phyloP scores from a whole-genome alignment of 2,797 vertebrate genomes.

The Toxotes lorentzi region DNA sequence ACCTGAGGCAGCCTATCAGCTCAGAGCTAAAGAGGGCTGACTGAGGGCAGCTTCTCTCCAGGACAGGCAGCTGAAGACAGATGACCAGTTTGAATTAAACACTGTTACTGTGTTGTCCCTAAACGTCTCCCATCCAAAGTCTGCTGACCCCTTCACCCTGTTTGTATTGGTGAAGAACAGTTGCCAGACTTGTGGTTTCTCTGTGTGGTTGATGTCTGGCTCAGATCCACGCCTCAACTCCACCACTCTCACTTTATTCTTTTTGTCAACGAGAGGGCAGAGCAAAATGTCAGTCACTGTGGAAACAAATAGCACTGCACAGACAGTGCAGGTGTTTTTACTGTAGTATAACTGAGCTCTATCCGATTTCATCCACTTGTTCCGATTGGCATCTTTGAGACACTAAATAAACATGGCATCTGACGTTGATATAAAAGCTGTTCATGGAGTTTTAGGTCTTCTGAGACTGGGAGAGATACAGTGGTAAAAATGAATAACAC shows the following conservation, averaged over 20 bases:
- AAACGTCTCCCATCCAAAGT: conserved; percentile 1
- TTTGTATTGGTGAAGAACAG: conserved; percentile 7
- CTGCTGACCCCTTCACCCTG: conserved; percentile 25
- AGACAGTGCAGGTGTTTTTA: not conserved
- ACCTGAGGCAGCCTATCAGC: conserved; percentile 3
- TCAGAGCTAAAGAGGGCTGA: not conserved
- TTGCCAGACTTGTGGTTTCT: conserved; percentile 3
- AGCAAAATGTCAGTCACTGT: conserved; percentile 26
- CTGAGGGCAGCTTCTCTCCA: not conserved
- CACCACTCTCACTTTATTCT: not conserved
- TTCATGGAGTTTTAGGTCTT: conserved; percentile 2
- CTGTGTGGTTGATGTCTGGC: conserved; percentile 2
- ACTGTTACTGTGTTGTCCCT: conserved; percentile 1
- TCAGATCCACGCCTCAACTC: conserved; percentile 12
- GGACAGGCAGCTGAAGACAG: conserved; percentile 4
- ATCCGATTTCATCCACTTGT: not conserved
- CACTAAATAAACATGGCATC: not conserved
- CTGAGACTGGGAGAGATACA: not conserved
- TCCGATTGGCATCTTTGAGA: not conserved
- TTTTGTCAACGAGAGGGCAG: not conserved
- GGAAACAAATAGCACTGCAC: conserved; percentile 9
- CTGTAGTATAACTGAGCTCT: not conserved
- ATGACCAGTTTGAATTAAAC: conserved; percentile 15
- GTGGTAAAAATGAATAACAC: conserved; percentile 24
- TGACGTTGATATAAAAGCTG: not conserved